Evolutionary conservation across 2,113 vertebrate species (phyloP).

Genomic region (Mormyrus iriodes): DNA sequence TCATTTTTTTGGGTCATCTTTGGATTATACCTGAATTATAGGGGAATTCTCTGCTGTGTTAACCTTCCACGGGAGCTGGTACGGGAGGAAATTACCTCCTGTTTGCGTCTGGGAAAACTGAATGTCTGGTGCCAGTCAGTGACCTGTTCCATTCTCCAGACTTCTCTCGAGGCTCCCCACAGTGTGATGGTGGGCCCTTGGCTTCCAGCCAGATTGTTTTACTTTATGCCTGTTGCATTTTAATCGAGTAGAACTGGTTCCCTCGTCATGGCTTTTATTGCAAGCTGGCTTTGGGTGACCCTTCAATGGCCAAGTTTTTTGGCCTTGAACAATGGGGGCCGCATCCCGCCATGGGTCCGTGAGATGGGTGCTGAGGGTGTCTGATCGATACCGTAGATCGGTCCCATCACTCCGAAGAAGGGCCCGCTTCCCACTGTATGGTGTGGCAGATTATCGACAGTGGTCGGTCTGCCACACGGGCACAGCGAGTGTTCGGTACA

Average conservation of each 20-base stretch:
- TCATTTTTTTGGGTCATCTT: neutral
- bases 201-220: neutral
- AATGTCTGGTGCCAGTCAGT: neutral
- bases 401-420: too few species aligned
- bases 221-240: neutral
- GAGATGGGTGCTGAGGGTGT: neutral
- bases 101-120: neutral
- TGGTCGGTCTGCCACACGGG: neutral
- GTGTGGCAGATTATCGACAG: neutral
- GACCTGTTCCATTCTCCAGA: neutral
- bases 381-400: neutral
- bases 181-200: neutral
- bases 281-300: neutral
- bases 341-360: neutral
- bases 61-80: neutral
- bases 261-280: neutral
- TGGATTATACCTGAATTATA: neutral
- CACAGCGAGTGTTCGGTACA: neutral
- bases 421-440: too few species aligned
- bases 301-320: neutral
- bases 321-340: neutral
- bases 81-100: neutral
- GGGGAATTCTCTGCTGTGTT: too few species aligned
- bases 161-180: neutral
- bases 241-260: neutral